A percentile compares a stretch with the other conserved stretches of the same genome.
phyloP scores from a whole-genome alignment of 2,888 invertebrate genomes.

The Acleris sparsana region DNA sequence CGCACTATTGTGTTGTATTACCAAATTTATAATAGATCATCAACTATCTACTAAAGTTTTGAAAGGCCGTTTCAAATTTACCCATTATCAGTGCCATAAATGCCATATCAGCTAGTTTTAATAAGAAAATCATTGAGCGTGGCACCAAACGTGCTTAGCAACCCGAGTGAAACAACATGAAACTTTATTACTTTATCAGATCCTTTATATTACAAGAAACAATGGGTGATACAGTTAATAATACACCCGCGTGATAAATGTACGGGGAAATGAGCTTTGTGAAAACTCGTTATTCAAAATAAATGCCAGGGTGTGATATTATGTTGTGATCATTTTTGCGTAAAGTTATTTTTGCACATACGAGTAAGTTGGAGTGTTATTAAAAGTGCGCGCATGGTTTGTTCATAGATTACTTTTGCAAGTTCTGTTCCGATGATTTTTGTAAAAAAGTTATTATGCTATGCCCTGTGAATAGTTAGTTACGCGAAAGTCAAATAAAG shows the following conservation, averaged over 20 bases:
- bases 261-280: conserved; percentile 21
- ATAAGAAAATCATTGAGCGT: not conserved
- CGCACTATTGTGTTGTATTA: no score
- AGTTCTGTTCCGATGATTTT: no score
- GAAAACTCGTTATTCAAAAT: conserved; percentile 26
- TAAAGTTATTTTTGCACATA: conserved; percentile 1
- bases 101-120: not conserved
- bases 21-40: no score
- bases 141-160: not conserved
- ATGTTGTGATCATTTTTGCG: conserved; percentile 11
- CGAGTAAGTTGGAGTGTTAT: not conserved
- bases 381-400: no score
- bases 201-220: conserved; percentile 18
- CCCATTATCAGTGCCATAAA: no score
- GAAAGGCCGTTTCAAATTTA: no score
- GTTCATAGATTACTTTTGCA: no score
- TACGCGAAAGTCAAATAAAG: no score
- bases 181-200: conserved; percentile 17
- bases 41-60: no score
- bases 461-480: no score
- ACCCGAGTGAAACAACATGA: not conserved
- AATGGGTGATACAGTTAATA: conserved; percentile 22
- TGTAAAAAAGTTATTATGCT: no score
- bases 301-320: conserved; percentile 24
- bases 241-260: conserved; percentile 26